phyloP scores from a whole-genome alignment of 2,888 invertebrate species.

The Melanostoma mellinum region DNA sequence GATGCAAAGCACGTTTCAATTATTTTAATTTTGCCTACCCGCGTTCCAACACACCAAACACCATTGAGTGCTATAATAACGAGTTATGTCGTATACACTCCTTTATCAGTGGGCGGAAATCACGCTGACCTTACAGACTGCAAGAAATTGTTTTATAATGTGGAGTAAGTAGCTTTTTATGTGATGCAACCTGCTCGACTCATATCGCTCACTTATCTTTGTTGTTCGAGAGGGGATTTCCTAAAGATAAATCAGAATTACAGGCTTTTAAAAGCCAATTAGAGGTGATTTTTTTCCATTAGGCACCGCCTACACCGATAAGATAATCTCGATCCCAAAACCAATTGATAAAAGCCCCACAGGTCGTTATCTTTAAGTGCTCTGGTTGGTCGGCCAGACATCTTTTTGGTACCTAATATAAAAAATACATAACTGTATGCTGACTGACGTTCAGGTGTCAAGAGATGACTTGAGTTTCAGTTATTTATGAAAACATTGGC shows the following conservation, averaged over 20 bases:
- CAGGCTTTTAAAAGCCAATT: constrained; percentile 39
- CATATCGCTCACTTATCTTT: constrained; percentile 11
- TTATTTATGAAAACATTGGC: constrained; percentile 5
- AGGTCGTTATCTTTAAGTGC: not conserved
- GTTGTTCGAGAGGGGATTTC: not conserved
- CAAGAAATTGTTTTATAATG: constrained; percentile 23
- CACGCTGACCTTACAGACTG: constrained; percentile 61
- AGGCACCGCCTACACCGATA: constrained; percentile 50
- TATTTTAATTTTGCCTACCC: constrained; percentile 47
- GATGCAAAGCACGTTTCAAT: constrained; percentile 65
- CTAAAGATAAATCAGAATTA: constrained; percentile 18
- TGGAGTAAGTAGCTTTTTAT: constrained; percentile 40
- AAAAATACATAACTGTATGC: not conserved
- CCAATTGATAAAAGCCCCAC: constrained; percentile 5
- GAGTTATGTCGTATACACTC: constrained; percentile 33
- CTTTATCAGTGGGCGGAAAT: constrained; percentile 69
- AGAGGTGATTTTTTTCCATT: constrained; percentile 27
- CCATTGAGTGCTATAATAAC: constrained; percentile 31
- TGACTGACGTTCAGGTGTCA: constrained; percentile 27
- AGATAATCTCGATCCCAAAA: not conserved
- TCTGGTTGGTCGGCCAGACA: not conserved
- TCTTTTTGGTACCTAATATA: not conserved
- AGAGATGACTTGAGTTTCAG: constrained; percentile 4
- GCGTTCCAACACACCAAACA: constrained; percentile 58
- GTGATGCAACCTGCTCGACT: constrained; percentile 51